phyloP scores from a whole-genome alignment of 2,797 vertebrate species.

The Xyrichtys novacula region DNA sequence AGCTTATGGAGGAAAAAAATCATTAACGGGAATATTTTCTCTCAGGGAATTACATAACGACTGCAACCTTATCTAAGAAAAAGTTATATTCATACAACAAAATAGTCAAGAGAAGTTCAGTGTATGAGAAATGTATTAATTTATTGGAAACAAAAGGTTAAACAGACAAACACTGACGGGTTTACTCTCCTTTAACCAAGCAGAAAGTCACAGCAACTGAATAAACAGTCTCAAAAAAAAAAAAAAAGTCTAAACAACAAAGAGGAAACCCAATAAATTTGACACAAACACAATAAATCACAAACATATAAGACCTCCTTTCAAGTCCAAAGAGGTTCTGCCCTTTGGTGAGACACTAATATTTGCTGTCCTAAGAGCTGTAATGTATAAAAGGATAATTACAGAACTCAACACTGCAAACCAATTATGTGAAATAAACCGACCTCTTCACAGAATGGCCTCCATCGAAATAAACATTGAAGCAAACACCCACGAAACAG shows the following conservation, averaged over 20 bases:
- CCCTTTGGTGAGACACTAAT: slow-evolving; percentile 62
- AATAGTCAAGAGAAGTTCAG: slow-evolving; percentile 1
- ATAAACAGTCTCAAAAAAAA: slow-evolving; percentile 42
- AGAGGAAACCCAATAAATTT: slow-evolving; percentile 29
- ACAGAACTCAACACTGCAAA: slow-evolving; percentile 55
- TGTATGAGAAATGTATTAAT: slow-evolving; percentile 60
- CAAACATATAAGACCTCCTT: slow-evolving; percentile 46
- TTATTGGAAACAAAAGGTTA: slow-evolving; percentile 71
- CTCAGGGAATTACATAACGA: slow-evolving; percentile 36
- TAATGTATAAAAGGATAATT: slow-evolving; percentile 56
- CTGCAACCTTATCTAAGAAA: slow-evolving; percentile 20
- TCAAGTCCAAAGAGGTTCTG: slow-evolving; percentile 47
- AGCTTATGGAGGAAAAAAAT: slow-evolving; percentile 66
- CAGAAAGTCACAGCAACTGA: slow-evolving; percentile 32
- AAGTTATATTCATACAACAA: slow-evolving; percentile 5
- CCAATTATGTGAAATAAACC: slow-evolving; percentile 65
- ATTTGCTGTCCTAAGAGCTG: slow-evolving; percentile 47
- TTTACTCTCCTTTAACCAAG: slow-evolving; percentile 34
- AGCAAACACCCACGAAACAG: slow-evolving; percentile 44
- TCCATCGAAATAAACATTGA: slow-evolving; percentile 51
- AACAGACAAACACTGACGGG: slow-evolving; percentile 57
- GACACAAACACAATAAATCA: slow-evolving; percentile 51
- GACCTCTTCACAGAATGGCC: slow-evolving; percentile 71
- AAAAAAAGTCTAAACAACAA: slow-evolving; percentile 31
- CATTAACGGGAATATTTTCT: slow-evolving; percentile 54